Conservation (phyloP, 2,113 vertebrate species). For the Manacus vitellinus region DNA sequence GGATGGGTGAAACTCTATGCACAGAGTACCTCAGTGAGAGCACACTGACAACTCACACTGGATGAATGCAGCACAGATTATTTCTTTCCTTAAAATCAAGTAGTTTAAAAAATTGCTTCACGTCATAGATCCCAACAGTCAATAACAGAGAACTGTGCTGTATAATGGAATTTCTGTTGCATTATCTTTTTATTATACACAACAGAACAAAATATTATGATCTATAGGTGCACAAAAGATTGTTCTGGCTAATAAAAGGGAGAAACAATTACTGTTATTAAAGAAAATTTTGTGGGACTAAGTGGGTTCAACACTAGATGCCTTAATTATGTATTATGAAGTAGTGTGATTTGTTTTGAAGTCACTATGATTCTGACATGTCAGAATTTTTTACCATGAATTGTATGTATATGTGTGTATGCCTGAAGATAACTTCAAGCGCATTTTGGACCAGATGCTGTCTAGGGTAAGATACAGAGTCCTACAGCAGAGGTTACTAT, state of each 20-base stretch:
- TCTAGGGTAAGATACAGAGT: neutral
- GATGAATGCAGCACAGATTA: neutral
- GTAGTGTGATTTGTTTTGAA: neutral
- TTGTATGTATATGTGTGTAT: neutral
- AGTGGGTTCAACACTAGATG: neutral
- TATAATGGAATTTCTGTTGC: neutral
- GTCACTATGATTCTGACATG: neutral
- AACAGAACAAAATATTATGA: neutral
- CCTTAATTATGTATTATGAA: neutral
- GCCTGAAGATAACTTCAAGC: neutral
- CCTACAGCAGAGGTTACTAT: neutral
- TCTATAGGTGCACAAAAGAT: neutral
- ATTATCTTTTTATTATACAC: neutral
- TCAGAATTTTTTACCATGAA: neutral
- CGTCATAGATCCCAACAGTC: neutral
- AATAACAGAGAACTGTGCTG: neutral
- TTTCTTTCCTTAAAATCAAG: neutral
- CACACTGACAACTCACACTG: neutral
- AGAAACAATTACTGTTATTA: neutral
- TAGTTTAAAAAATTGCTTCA: neutral
- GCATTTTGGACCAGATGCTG: neutral
- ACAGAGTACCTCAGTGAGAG: neutral
- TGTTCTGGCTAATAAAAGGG: neutral
- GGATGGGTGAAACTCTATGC: neutral
- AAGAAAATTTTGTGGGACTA: neutral